phyloP scores from a whole-genome alignment of 2,797 vertebrate species.

The Dallia pectoralis region DNA sequence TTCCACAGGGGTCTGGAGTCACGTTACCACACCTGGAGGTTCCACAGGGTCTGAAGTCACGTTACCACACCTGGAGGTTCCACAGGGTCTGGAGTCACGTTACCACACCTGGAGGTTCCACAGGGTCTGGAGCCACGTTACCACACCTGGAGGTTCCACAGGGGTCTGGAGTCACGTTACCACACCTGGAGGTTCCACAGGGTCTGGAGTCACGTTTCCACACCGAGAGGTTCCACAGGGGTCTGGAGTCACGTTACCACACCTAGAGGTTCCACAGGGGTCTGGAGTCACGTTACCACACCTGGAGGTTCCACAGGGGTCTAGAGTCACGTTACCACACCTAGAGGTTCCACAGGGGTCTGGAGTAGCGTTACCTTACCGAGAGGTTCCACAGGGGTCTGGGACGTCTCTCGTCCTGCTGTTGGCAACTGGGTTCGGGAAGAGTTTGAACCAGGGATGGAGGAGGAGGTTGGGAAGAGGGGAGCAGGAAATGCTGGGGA shows the following conservation, averaged over 20 bases:
- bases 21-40: not conserved
- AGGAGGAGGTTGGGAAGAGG: not conserved
- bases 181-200: not conserved
- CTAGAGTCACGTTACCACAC: not conserved
- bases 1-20: not conserved
- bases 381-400: not conserved
- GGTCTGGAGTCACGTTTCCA: not conserved
- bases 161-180: not conserved
- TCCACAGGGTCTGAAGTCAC: not conserved
- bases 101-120: not conserved
- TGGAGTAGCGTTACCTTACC: not conserved
- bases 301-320: not conserved
- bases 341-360: not conserved
- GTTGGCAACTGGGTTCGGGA: not conserved
- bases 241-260: slow-evolving; percentile 1
- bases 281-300: not conserved
- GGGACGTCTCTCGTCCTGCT: not conserved
- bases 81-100: not conserved
- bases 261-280: not conserved
- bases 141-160: not conserved
- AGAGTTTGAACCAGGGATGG: not conserved
- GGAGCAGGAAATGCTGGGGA: not conserved
- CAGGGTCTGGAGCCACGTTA: not conserved
- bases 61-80: not conserved
- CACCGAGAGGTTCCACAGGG: not conserved